Evolutionary conservation across 30 jellyfish, hydroid and myxozoan genomes (phyloP), one percentile per base, ranked within the genome.

Genomic region (Hydractinia symbiolongicarpus): DNA sequence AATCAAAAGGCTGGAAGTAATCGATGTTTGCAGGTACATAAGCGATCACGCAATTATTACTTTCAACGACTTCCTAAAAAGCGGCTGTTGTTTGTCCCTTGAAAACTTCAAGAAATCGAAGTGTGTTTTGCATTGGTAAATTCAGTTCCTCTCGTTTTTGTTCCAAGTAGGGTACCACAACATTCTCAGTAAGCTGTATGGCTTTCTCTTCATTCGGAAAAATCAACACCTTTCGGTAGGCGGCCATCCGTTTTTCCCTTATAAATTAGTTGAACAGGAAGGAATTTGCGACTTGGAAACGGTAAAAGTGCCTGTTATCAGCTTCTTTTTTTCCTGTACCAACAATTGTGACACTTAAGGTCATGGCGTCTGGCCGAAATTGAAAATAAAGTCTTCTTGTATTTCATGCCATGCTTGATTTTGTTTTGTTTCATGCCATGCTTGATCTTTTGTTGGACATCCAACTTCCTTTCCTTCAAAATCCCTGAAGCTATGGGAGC

Each of bases 391-490:
- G 10, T 76, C 93, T 7, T 84, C 93, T 6, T 83, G 89, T 21
- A 84, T 66, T 4, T 84, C 77, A 54, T 84, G 83, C 83, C 93
- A 15, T 61, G 89, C 83, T 76, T 84, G 82, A 15, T 75, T 60
- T 7, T 13, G 14, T 54, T 84, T 84, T 17, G n/a, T n/a, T n/a
- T n/a, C n/a, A n/a, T n/a, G n/a, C n/a, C n/a, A n/a, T n/a, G n/a
- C n/a, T n/a, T n/a, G n/a, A 84, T 75, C 77, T 66, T 84, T 62
- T 88, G n/a, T 57, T 75, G 88, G 56, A 61, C 64, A 76, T 77
- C 93, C 14, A 84, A 79, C 61, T 79, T 79, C 55, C 82, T 79
- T 66, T 86, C 95, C 61, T 79, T 86, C 51, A 79, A 87, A 57
- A 86, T 16, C 9, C 86, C 86, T n/a, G 86, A 81, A 17, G 89